Evolutionary conservation across 1,140 invertebrate species (phyloP).

Genomic region (Drosophila mojavensis): DNA sequence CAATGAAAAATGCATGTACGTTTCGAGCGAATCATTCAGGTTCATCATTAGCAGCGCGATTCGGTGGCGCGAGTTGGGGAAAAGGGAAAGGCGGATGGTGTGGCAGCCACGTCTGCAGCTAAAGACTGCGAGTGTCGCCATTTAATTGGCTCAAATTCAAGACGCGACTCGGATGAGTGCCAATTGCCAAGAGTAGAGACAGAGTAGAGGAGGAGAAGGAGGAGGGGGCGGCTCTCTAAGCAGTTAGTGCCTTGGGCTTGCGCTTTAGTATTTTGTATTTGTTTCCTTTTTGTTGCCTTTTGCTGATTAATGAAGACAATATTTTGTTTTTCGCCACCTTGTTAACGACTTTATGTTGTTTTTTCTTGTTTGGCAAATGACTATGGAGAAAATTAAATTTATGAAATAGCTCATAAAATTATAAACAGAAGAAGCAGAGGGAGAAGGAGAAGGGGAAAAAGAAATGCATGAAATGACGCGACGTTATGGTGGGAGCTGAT

Average conservation of each 20-base stretch:
- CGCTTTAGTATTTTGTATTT: slow-evolving; percentile 9
- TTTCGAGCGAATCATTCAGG: slow-evolving; percentile 52
- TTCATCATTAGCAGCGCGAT: slow-evolving; percentile 63
- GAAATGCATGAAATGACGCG: slow-evolving; percentile 25
- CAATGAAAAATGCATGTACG: slow-evolving; percentile 61
- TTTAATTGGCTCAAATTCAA: slow-evolving; percentile 46
- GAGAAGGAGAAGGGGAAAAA: neutral
- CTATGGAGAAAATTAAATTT: slow-evolving; percentile 57
- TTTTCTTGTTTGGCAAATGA: slow-evolving; percentile 31
- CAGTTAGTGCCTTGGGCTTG: slow-evolving; percentile 11
- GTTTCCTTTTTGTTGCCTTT: slow-evolving; percentile 16
- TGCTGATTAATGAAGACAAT: slow-evolving; percentile 71
- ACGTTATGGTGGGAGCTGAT: neutral
- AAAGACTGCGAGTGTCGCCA: slow-evolving; percentile 31
- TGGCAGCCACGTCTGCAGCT: slow-evolving; percentile 31
- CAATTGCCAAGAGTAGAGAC: slow-evolving; percentile 9
- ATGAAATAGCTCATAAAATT: slow-evolving; percentile 59
- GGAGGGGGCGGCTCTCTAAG: neutral
- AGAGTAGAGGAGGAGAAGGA: neutral
- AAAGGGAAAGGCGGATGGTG: slow-evolving; percentile 63
- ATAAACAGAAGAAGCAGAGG: slow-evolving; percentile 12
- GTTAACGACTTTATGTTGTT: slow-evolving; percentile 52
- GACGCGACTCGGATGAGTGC: slow-evolving; percentile 26
- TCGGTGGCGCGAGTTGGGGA: slow-evolving; percentile 12
- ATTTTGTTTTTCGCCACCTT: slow-evolving; percentile 45